Conservation (phyloP, 2,113 vertebrate species). For the Ailurus styani region DNA sequence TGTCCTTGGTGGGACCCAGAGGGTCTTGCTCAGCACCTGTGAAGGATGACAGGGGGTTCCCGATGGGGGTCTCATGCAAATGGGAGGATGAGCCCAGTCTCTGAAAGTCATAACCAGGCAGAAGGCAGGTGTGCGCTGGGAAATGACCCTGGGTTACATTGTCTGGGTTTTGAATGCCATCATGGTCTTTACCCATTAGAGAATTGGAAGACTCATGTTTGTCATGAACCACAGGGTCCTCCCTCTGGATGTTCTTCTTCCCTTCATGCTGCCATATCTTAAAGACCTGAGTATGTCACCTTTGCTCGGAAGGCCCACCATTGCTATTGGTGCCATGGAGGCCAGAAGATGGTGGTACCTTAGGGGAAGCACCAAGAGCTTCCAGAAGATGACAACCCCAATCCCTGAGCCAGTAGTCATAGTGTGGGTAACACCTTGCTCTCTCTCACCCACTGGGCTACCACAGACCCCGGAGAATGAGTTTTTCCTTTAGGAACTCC, state of each 20-base stretch:
- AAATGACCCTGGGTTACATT: neutral
- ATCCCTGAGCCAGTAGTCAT: neutral
- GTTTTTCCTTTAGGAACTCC: neutral
- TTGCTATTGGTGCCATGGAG: fast-evolving
- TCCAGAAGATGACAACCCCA: neutral
- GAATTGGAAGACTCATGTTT: fast-evolving
- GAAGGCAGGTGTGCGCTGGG: neutral
- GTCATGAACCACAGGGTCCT: fast-evolving
- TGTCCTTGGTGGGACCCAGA: neutral
- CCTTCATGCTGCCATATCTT: fast-evolving
- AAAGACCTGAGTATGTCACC: neutral
- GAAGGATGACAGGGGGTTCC: neutral
- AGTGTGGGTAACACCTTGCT: fast-evolving
- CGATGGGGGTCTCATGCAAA: neutral
- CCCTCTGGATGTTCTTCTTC: neutral
- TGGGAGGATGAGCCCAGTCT: neutral
- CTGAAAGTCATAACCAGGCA: fast-evolving
- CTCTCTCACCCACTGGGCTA: too few relatives aligned
- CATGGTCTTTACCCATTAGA: neutral
- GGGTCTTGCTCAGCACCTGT: neutral
- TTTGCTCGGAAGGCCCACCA: fast-evolving
- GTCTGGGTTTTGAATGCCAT: neutral
- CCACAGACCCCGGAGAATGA: fast-evolving
- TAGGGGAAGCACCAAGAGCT: neutral
- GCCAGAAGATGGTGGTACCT: neutral